phyloP scores from a whole-genome alignment of 92 coral and sea anemone species.

The Phenganax subtilis region DNA sequence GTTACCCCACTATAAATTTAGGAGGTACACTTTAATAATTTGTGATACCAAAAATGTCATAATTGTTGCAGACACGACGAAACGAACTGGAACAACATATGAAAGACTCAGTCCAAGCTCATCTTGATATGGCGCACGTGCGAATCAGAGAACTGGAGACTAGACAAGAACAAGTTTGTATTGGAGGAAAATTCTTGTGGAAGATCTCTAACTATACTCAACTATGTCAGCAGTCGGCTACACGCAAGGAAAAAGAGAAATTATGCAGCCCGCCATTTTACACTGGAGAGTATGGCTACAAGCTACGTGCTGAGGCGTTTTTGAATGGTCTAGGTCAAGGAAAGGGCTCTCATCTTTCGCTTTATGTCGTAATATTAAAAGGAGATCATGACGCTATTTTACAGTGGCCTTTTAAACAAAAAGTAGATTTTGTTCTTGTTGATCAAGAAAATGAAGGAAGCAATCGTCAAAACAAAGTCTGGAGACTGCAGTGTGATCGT shows the following conservation, averaged over 20 bases:
- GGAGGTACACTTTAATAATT: no score
- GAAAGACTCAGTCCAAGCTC: slow-evolving; percentile 68
- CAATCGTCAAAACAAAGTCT: slow-evolving; percentile 81
- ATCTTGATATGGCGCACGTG: slow-evolving; percentile 84
- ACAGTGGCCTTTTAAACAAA: slow-evolving; percentile 97
- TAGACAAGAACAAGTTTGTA: slow-evolving; percentile 82
- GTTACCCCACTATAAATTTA: no score
- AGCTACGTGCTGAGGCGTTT: slow-evolving; percentile 96
- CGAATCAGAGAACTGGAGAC: slow-evolving; percentile 89
- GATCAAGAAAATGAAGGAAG: slow-evolving; percentile 80
- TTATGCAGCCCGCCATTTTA: slow-evolving; percentile 98
- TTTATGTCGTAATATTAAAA: slow-evolving; percentile 93
- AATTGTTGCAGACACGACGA: slow-evolving; percentile 61
- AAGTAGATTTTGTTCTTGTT: slow-evolving; percentile 90
- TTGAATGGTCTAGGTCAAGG: slow-evolving; percentile 96
- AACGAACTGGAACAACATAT: slow-evolving; percentile 86
- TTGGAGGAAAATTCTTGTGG: slow-evolving; percentile 92
- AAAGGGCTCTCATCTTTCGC: slow-evolving; percentile 89
- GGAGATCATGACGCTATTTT: slow-evolving; percentile 95
- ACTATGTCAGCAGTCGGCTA: slow-evolving; percentile 85
- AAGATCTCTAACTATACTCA: slow-evolving; percentile 93
- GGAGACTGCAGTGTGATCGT: slow-evolving; percentile 89
- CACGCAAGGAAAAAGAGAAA: slow-evolving; percentile 93
- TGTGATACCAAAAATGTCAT: neutral
- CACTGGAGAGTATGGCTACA: slow-evolving; percentile 96